phyloP scores from a whole-genome alignment of 2,888 invertebrate genomes.

The Acheta domesticus region DNA sequence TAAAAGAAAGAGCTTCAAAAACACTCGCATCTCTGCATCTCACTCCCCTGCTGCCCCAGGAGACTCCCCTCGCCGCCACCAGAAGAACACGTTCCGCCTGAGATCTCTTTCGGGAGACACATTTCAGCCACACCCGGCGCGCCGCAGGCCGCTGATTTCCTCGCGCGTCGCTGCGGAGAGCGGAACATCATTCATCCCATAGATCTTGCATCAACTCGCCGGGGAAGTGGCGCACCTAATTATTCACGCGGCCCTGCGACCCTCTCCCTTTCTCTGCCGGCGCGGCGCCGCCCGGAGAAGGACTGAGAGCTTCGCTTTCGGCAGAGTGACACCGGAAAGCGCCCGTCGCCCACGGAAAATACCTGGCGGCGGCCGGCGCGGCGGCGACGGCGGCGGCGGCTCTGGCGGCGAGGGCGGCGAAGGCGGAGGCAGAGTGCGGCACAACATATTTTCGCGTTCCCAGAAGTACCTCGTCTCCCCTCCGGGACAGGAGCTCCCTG shows the following conservation, averaged over 20 bases:
- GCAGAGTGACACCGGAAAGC: not conserved
- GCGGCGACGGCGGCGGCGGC: not conserved
- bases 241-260: not conserved
- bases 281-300: not conserved
- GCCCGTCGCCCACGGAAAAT: not conserved
- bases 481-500: not conserved
- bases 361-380: not conserved
- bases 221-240: not conserved
- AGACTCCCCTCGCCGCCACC: not conserved
- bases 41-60: not conserved
- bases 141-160: too few species aligned
- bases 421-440: not conserved
- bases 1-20: too few species aligned
- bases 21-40: not conserved
- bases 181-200: slow-evolving; percentile 8
- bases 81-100: not conserved
- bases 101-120: not conserved
- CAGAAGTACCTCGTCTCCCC: slow-evolving; percentile 7
- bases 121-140: too few species aligned
- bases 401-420: not conserved
- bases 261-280: not conserved
- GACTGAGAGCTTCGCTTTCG: not conserved
- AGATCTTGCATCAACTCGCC: not conserved
- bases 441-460: slow-evolving; percentile 18
- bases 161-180: not conserved